These are phyloP conservation scores for Gopherus evgoodei DNA, from an alignment of 2,113 vertebrate species.

Conservation along the genomic window DNA sequence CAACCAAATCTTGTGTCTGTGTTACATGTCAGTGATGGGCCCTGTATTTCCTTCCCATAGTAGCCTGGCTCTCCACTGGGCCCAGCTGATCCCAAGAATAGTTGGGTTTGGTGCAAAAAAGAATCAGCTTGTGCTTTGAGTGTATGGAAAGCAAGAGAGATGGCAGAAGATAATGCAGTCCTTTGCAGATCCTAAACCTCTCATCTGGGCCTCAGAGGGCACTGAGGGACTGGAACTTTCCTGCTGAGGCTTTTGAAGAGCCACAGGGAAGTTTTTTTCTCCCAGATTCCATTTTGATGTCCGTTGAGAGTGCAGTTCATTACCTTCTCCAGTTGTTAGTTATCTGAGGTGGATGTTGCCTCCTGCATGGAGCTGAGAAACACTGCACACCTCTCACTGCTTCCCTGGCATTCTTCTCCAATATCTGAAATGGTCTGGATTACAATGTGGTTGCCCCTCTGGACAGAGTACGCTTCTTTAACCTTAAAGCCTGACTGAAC, in stretches of 20 bases:
- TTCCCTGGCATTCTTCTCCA: background rate
- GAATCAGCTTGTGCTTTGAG: background rate
- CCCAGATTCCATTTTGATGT: background rate
- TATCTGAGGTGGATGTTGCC: background rate
- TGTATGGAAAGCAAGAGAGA: background rate
- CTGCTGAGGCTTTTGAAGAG: background rate
- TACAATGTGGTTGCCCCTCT: background rate
- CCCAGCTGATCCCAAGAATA: background rate
- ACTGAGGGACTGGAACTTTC: background rate
- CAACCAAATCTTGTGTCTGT: background rate
- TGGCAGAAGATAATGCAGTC: background rate
- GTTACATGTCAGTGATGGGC: background rate
- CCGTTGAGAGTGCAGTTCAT: background rate
- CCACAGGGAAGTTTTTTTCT: background rate
- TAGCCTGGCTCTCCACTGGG: background rate
- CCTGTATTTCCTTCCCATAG: background rate
- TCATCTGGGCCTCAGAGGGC: background rate
- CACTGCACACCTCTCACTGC: background rate
- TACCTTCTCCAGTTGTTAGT: background rate
- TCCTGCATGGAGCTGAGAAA: background rate
- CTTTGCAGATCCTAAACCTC: background rate
- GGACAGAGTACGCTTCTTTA: background rate
- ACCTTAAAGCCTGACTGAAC: background rate
- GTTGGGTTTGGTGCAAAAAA: background rate
- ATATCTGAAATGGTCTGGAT: background rate